Percentiles rank a stretch among this genome's conserved stretches.
phyloP scores from a whole-genome alignment of 2,888 invertebrate genomes.

The Drosophila colorata region DNA sequence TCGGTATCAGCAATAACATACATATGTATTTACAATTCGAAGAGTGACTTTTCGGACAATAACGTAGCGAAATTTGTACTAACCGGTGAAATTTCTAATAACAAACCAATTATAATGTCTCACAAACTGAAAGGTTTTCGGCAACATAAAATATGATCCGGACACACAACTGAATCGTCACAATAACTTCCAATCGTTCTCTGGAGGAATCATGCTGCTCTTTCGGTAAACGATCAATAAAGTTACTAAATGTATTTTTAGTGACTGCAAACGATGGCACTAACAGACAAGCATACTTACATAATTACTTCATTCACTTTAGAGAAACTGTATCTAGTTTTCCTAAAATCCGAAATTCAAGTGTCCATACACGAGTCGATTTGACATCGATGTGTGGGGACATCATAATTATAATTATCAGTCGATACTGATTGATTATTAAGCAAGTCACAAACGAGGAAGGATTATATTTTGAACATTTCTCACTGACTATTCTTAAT shows the following conservation, averaged over 20 bases:
- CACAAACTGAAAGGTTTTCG: slow-evolving; percentile 91
- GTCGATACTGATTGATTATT: slow-evolving; percentile 13
- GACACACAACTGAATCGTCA: slow-evolving; percentile 95
- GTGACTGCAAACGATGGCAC: slow-evolving; percentile 46
- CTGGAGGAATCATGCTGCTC: slow-evolving; percentile 95
- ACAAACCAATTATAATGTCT: slow-evolving; percentile 57
- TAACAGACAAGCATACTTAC: slow-evolving; percentile 45
- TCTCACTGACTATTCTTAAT: slow-evolving; percentile 1
- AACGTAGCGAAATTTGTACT: slow-evolving; percentile 14
- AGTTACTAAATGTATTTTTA: slow-evolving; percentile 43
- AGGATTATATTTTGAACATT: slow-evolving; percentile 4
- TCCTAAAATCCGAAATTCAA: slow-evolving; percentile 14
- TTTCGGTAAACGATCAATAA: slow-evolving; percentile 91
- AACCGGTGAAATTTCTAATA: slow-evolving; percentile 22
- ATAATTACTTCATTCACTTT: slow-evolving; percentile 42
- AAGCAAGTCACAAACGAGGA: slow-evolving; percentile 38
- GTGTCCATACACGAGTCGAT: slow-evolving; percentile 19
- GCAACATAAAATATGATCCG: slow-evolving; percentile 95
- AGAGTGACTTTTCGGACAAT: slow-evolving; percentile 5
- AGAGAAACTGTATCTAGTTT: slow-evolving; percentile 37
- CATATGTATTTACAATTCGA: background rate
- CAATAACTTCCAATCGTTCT: slow-evolving; percentile 98
- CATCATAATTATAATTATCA: slow-evolving; percentile 9
- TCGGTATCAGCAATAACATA: background rate
- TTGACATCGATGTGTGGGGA: slow-evolving; percentile 26